phyloP scores from a whole-genome alignment of 2,888 invertebrate genomes.

The Lithophane semibrunnea region DNA sequence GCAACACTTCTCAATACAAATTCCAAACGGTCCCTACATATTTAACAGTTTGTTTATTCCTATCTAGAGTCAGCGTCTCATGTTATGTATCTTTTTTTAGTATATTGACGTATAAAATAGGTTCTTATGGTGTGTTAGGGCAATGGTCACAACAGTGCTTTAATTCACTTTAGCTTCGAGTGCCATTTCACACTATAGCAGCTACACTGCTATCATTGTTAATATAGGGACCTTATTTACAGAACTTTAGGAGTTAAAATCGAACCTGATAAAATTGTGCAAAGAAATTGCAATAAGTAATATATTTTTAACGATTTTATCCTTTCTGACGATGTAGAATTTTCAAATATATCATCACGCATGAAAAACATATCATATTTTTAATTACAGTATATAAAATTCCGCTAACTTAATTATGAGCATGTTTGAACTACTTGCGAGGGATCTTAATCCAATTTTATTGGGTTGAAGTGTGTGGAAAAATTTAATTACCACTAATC shows the following conservation, averaged over 20 bases:
- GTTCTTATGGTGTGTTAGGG: slow-evolving; percentile 1
- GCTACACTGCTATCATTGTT: not conserved
- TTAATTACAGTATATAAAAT: slow-evolving; percentile 31
- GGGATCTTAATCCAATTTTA: slow-evolving; percentile 41
- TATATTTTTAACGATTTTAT: not conserved
- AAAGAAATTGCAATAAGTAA: not conserved
- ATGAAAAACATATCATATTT: slow-evolving; percentile 1
- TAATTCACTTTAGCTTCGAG: not conserved
- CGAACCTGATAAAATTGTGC: not conserved
- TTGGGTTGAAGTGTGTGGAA: slow-evolving; percentile 21
- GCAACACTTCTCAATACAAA: not conserved
- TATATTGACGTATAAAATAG: not conserved
- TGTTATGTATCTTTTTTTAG: not conserved
- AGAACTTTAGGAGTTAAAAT: not conserved
- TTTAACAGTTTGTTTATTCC: not conserved
- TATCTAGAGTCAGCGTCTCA: too few relatives aligned
- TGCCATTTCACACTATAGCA: not conserved
- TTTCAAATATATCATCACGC: not conserved
- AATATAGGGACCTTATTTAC: not conserved
- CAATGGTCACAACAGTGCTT: not conserved
- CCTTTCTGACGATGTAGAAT: not conserved
- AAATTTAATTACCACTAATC: slow-evolving; percentile 39
- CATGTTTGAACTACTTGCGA: slow-evolving; percentile 13
- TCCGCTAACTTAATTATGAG: slow-evolving; percentile 5
- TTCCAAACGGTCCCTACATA: not conserved